These are phyloP conservation scores for Homarus gammarus DNA, from an alignment of 2,888 invertebrate species.

Conservation along the genomic window DNA sequence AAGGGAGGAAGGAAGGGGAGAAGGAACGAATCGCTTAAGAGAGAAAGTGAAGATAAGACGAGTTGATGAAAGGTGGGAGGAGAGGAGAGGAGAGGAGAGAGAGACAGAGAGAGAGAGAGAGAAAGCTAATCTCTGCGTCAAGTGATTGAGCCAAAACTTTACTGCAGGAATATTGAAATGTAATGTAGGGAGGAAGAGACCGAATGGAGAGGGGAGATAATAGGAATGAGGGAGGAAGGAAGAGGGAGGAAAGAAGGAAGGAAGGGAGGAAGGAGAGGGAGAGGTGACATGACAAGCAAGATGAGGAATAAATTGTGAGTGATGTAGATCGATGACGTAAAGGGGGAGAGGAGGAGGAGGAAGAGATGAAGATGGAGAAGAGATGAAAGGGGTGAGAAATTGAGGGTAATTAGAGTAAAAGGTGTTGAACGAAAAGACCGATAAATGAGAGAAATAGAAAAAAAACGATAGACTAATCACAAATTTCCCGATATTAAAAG, in stretches of 20 bases:
- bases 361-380: not conserved
- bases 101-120: constrained; percentile 18
- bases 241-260: not conserved
- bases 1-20: no score
- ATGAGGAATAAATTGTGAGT: not conserved
- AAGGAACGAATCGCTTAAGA: no score
- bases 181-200: not conserved
- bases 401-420: not conserved
- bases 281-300: not conserved
- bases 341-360: not conserved
- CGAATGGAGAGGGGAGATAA: not conserved
- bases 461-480: not conserved
- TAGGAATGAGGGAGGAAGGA: not conserved
- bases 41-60: no score
- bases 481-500: no score
- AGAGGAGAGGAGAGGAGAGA: constrained; percentile 20
- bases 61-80: no score
- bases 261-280: not conserved
- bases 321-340: not conserved
- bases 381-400: not conserved
- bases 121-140: not conserved
- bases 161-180: not conserved
- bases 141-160: not conserved
- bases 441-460: no score
- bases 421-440: not conserved